Evolutionary conservation across 2,113 vertebrate genomes (phyloP).

Genomic region (Quiscalus mexicanus): DNA sequence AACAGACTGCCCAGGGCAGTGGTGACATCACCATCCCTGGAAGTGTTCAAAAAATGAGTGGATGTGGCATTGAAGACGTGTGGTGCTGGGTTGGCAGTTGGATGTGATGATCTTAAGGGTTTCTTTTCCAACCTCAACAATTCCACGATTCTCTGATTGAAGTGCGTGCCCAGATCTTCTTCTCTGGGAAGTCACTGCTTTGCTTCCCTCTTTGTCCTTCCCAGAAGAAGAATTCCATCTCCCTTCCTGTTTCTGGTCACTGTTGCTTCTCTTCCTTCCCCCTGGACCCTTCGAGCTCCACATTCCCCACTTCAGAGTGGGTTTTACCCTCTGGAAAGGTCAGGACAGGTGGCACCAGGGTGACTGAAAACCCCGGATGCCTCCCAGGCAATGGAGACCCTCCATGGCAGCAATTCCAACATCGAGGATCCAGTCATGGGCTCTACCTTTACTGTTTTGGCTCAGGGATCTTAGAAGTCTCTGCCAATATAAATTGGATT

Average conservation of each 20-base stretch:
- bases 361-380: background rate
- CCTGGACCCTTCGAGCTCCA: background rate
- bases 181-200: background rate
- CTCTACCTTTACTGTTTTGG: background rate
- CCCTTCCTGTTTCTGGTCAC: background rate
- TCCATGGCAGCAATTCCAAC: rapidly evolving
- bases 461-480: background rate
- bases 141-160: rapidly evolving
- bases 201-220: background rate
- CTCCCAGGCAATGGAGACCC: too few species aligned
- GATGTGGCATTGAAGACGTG: background rate
- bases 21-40: background rate
- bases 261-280: background rate
- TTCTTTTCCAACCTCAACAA: background rate
- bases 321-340: background rate
- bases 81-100: too few species aligned
- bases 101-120: too few species aligned
- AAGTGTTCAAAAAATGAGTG: rapidly evolving
- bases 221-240: background rate
- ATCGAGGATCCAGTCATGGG: background rate
- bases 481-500: background rate
- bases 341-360: background rate
- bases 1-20: background rate
- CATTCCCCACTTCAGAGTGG: rapidly evolving
- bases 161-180: too few species aligned